A percentile compares a stretch with the other conserved stretches of the same genome.
These are phyloP conservation scores for Lithodes maja DNA, from an alignment of 2,888 invertebrate species.

Conservation along the genomic window DNA sequence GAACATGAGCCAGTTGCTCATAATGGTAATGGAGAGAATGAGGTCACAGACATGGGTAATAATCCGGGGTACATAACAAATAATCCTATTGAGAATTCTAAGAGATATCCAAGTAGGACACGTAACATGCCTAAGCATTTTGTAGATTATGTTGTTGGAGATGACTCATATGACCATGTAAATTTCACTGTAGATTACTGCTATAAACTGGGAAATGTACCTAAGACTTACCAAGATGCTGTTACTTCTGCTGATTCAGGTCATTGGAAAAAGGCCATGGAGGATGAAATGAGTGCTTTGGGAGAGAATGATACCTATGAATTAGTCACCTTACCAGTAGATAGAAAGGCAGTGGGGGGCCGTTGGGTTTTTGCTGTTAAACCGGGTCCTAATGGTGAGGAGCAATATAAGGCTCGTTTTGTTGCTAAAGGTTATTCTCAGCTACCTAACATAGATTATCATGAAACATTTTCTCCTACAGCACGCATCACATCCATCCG, in stretches of 20 bases:
- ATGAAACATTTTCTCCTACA: conserved; percentile 11
- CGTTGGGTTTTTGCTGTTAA: conserved; percentile 20
- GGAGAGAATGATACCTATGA: conserved; percentile 17
- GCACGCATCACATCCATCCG: neutral
- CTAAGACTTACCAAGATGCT: neutral
- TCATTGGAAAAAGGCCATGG: neutral
- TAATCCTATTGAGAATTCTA: too few species aligned
- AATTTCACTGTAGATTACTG: neutral
- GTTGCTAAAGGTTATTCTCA: conserved; percentile 35
- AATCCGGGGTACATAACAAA: too few species aligned
- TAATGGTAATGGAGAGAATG: neutral
- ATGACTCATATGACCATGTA: neutral
- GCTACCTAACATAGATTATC: conserved; percentile 7
- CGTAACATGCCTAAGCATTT: conserved; percentile 3
- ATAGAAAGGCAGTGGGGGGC: conserved; percentile 6
- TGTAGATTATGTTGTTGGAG: neutral
- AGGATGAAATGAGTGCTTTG: neutral
- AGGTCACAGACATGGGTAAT: too few species aligned
- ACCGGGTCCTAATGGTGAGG: neutral
- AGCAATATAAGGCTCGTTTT: conserved; percentile 18
- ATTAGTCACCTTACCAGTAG: neutral
- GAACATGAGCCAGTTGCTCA: neutral
- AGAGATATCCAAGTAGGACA: conserved; percentile 2
- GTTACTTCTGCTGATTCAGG: neutral
- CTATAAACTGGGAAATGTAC: neutral